Base-by-base conservation (phyloP, 2,888 invertebrate species). In the Liodrosophila aerea region DNA sequence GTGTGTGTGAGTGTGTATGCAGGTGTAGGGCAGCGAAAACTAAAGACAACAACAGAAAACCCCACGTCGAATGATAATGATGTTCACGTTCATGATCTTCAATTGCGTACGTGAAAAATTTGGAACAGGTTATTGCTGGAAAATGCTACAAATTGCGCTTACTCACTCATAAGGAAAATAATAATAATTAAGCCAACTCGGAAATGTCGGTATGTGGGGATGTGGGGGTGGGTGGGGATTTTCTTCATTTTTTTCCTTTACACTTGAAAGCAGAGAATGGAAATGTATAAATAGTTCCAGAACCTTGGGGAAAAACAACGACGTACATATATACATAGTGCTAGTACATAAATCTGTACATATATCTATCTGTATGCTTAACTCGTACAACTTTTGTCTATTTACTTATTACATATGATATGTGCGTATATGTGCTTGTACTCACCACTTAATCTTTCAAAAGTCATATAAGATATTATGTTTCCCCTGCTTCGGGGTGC, bases 371-470 rank as follows among this genome's bases (percentile, higher is more conserved):
- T n/a, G n/a, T n/a, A n/a, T n/a, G n/a, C 22, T 22, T 22, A 22
- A 22, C 2, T 22, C 5, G 5, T 22, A 22, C 22, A 22, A 22
- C 22, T n/a, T n/a, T n/a, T n/a, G n/a, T n/a, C n/a, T n/a, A n/a
- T n/a, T n/a, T n/a, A n/a, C n/a, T n/a, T n/a, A n/a, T n/a, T n/a
- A n/a, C n/a, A n/a, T n/a, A n/a, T 22, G 22, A 22, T 22, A 34
- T 34, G 4, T 7, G n/a, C n/a, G n/a, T n/a, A n/a, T n/a, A 12
- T 1, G n/a, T 11, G 7, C 4, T 13, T 39, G 27, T 64, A 92
- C 94, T 94, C 90, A 96, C 96, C 96, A 95, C 93, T 94, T 93
- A 93, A 94, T 94, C 94, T 95, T 95, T 94, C 95, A 96, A 96
- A 96, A 96, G 96, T 96, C 96, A 96, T 96, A 96, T 96, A 96